Percentiles rank a stretch among this genome's conserved stretches.
These are phyloP conservation scores for Papilio gigon DNA, from an alignment of 2,888 invertebrate genomes.

Conservation along the genomic window DNA sequence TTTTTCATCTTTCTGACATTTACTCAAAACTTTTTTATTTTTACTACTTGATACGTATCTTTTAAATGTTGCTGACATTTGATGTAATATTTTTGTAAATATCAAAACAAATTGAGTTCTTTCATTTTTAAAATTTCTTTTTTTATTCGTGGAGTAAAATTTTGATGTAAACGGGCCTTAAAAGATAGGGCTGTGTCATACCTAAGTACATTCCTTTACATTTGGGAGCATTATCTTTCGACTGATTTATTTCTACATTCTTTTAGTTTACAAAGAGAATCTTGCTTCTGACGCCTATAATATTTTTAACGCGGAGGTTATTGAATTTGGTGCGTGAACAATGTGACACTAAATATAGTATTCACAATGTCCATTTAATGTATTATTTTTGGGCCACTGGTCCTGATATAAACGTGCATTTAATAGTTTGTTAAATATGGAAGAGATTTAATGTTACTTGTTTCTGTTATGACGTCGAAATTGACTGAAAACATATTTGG, in stretches of 20 bases:
- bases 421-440: slow-evolving; percentile 79
- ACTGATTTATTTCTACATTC: slow-evolving; percentile 67
- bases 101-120: background rate
- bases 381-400: slow-evolving; percentile 61
- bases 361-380: slow-evolving; percentile 53
- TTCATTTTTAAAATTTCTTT: background rate
- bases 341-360: slow-evolving; percentile 53
- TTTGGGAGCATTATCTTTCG: slow-evolving; percentile 68
- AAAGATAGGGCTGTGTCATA: slow-evolving; percentile 70
- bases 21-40: background rate
- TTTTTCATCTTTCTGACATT: slow-evolving; percentile 26
- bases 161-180: background rate
- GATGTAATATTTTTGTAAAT: background rate
- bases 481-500: slow-evolving; percentile 55
- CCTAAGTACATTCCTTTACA: slow-evolving; percentile 73
- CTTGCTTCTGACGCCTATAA: slow-evolving; percentile 49
- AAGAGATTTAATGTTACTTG: slow-evolving; percentile 77
- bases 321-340: slow-evolving; percentile 48
- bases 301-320: slow-evolving; percentile 49
- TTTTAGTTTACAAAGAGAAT: slow-evolving; percentile 57
- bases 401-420: slow-evolving; percentile 73
- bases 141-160: background rate
- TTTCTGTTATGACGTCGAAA: slow-evolving; percentile 66
- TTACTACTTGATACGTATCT: background rate
- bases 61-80: background rate